Evolutionary conservation across 2,888 invertebrate genomes (phyloP).

Genomic region (Leptopterna dolabrata): DNA sequence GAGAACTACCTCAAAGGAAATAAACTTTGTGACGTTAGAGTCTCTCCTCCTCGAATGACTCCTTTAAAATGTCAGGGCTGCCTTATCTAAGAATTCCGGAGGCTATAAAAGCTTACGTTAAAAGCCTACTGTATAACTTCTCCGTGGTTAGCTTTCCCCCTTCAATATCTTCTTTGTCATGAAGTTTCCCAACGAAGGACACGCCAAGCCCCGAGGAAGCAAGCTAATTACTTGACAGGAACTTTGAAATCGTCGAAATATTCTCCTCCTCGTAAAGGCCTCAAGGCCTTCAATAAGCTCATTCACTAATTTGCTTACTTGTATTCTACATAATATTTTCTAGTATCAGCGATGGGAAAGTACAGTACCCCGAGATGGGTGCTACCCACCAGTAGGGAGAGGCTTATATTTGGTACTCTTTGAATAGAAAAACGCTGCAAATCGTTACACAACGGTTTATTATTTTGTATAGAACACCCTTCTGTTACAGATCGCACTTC

Average conservation of each 20-base stretch:
- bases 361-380: no score
- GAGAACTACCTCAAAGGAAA: neutral
- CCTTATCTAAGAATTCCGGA: neutral
- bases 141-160: neutral
- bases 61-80: neutral
- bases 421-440: no score
- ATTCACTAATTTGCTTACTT: neutral
- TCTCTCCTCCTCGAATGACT: neutral
- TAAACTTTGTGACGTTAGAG: neutral
- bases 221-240: neutral
- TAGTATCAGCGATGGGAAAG: neutral
- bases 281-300: neutral
- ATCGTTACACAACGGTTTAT: no score
- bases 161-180: neutral
- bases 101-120: slow-evolving; percentile 3
- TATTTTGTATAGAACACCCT: no score
- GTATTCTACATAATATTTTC: neutral
- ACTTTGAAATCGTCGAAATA: neutral
- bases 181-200: neutral
- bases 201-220: neutral
- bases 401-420: no score
- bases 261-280: neutral
- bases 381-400: no score
- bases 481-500: no score
- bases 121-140: slow-evolving; percentile 1